phyloP scores from a whole-genome alignment of 2,888 invertebrate genomes.

The Anticlea derivata region DNA sequence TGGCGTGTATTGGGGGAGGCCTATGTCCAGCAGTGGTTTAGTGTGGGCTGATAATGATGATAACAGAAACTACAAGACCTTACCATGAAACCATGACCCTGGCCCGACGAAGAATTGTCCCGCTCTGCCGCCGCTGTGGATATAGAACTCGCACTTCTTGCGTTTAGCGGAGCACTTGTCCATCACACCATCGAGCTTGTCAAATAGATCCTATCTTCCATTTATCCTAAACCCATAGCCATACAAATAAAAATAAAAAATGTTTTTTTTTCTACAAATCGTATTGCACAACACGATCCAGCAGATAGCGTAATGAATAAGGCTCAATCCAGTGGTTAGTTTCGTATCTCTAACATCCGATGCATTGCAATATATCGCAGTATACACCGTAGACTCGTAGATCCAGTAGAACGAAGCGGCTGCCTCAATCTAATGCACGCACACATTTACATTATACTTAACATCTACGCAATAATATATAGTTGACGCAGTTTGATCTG shows the following conservation, averaged over 20 bases:
- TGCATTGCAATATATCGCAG: conserved; percentile 60
- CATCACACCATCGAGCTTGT: too few species aligned
- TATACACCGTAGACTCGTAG: conserved; percentile 10
- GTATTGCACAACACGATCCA: conserved; percentile 43
- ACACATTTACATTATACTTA: neutral
- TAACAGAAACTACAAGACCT: too few species aligned
- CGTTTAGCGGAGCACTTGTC: too few species aligned
- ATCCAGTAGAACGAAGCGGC: conserved; percentile 16
- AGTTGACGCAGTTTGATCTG: too few species aligned
- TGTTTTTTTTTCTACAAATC: conserved; percentile 6
- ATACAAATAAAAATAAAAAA: conserved; percentile 30
- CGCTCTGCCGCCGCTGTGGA: too few species aligned
- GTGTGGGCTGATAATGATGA: too few species aligned
- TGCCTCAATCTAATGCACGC: neutral
- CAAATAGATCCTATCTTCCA: too few species aligned
- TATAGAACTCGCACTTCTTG: too few species aligned
- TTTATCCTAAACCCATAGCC: conserved; percentile 33
- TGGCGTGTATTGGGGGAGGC: too few species aligned
- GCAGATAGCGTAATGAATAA: conserved; percentile 60
- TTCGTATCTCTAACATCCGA: conserved; percentile 63
- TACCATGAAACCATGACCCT: too few species aligned
- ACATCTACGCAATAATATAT: neutral
- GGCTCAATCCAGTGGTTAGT: conserved; percentile 54
- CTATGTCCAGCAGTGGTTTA: too few species aligned
- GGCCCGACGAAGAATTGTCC: too few species aligned